Evolutionary conservation across 1,140 invertebrate species (phyloP), one percentile per base, ranked within the genome.

Genomic region (Scaptodrosophila lebanonensis): DNA sequence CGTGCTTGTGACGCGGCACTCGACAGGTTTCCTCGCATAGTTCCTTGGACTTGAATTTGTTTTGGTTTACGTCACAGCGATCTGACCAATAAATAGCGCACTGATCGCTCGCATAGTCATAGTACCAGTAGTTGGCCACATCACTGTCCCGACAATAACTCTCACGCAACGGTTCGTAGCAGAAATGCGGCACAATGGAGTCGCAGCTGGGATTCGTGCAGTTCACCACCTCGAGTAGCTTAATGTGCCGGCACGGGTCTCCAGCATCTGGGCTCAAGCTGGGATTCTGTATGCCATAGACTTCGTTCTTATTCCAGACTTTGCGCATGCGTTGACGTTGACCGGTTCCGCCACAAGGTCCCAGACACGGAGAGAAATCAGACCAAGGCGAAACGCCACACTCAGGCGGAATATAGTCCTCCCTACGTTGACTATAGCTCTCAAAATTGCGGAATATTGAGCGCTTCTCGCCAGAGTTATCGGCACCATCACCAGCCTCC

Each of bases 71-170:
- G 32, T 91, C 88, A 75, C 95, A 96, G 38, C 94, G 94, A 33
- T 91, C 91, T 67, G 93, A 95, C 48, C 88, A 89, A 76, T 96
- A 96, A 12, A 91, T 87, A 43, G 89, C 87, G 79, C 95, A 97
- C 36, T 89, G 89, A 48, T 89, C 88, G 5, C 88, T 88, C 1
- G 88, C 73, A 9, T 88, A 87, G 68, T 96, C 91, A 73, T 93
- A 97, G 77, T 93, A 94, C 89, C 90, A 93, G 13, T 92, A 89
- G 43, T 89, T 87, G 15, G 53, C 13, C 25, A 88, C 88, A 39
- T 92, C 90, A 61, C 91, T 91, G 3, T 90, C 91, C 3, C 91
- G 88, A 69, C 94, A 95, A 0, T 88, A 88, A 9, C 93, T 93
- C 2, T 87, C 87, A 18, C 91, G 87, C 0, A 72, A 48, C 30